Percentiles rank a stretch among this genome's conserved stretches.
phyloP scores from a whole-genome alignment of 2,888 invertebrate species.

The Lasius platythorax region DNA sequence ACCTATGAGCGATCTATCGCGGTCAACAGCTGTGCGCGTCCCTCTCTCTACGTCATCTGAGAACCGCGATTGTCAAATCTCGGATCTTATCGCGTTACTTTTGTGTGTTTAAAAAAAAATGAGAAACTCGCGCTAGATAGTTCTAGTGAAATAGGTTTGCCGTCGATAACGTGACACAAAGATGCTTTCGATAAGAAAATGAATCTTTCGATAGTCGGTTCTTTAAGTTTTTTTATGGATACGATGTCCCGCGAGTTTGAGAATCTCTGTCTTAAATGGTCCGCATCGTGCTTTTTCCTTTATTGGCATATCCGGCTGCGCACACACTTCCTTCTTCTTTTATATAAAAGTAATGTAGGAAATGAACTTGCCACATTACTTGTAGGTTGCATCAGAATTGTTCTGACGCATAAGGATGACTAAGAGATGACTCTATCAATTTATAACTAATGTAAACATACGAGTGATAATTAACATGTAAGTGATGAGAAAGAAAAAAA shows the following conservation, averaged over 20 bases:
- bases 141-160: background rate
- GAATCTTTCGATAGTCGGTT: background rate
- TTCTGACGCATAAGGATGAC: background rate
- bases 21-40: background rate
- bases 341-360: background rate
- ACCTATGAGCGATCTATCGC: background rate
- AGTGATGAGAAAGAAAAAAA: background rate
- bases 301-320: background rate
- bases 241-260: background rate
- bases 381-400: conserved; percentile 27
- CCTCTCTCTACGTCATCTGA: background rate
- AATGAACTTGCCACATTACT: background rate
- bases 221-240: background rate
- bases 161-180: too few relatives aligned
- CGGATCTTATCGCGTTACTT: background rate
- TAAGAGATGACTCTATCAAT: background rate
- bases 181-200: background rate
- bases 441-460: background rate
- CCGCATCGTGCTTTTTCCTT: background rate
- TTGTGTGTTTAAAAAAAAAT: background rate
- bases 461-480: too few relatives aligned
- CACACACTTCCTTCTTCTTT: background rate
- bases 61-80: background rate
- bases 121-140: background rate
- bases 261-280: background rate